Percentiles rank a stretch among this genome's conserved stretches.
These are phyloP conservation scores for Parauchenoglanis punctatus DNA, from an alignment of 2,797 vertebrate genomes.

Conservation along the genomic window DNA sequence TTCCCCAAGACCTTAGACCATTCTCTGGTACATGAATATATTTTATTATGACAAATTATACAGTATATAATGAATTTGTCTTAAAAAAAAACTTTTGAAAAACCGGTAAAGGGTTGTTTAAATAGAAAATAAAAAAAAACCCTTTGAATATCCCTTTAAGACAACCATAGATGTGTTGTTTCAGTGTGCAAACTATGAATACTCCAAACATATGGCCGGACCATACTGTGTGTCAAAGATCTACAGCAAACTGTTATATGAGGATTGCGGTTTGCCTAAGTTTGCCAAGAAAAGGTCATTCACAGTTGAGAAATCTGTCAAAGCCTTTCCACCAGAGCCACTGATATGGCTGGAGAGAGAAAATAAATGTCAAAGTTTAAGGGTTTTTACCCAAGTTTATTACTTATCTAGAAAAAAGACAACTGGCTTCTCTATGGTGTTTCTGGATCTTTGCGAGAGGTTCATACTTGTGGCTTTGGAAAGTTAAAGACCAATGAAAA, in stretches of 20 bases:
- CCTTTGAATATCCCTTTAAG: neutral
- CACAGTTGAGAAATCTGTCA: constrained; percentile 29
- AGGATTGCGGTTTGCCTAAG: neutral
- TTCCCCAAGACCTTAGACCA: neutral
- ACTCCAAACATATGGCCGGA: constrained; percentile 5
- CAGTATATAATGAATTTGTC: neutral
- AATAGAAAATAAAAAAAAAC: neutral
- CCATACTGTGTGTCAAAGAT: constrained; percentile 9
- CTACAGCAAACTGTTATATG: neutral
- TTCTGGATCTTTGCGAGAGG: constrained; percentile 15
- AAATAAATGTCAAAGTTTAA: constrained; percentile 6
- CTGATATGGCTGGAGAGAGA: constrained; percentile 5
- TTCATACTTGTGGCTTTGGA: constrained; percentile 39
- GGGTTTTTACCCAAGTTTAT: neutral
- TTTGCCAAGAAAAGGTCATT: constrained; percentile 25
- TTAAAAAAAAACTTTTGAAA: neutral
- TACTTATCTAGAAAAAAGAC: neutral
- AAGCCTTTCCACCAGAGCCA: neutral
- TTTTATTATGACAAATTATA: neutral
- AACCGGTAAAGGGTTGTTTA: neutral
- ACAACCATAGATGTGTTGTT: neutral
- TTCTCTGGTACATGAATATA: neutral
- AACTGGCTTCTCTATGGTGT: constrained; percentile 22
- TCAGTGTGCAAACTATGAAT: neutral
- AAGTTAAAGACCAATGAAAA: constrained; percentile 14